Conservation (phyloP, 2,113 vertebrate genomes). For the Setophaga kirtlandii region DNA sequence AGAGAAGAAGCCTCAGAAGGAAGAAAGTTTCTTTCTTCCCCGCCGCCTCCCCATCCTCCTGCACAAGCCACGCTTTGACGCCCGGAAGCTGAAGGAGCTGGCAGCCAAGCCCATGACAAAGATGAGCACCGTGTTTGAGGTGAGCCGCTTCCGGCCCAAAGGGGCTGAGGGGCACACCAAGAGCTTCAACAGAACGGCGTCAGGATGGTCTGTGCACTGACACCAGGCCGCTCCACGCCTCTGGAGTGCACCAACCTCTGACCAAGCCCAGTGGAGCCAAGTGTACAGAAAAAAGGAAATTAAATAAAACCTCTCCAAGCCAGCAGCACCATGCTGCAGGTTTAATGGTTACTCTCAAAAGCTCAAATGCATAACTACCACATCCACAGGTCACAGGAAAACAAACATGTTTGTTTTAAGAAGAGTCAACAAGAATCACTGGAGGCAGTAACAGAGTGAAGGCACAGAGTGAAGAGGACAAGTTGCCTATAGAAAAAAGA, state of each 20-base stretch:
- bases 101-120: slow-evolving; percentile 80
- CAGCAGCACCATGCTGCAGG: background rate
- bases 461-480: background rate
- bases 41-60: slow-evolving; percentile 85
- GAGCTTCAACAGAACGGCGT: slow-evolving; percentile 90
- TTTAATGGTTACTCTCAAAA: background rate
- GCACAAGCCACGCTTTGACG: slow-evolving; percentile 88
- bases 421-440: background rate
- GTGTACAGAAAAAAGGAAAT: background rate
- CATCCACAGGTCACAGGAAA: background rate
- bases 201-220: slow-evolving; percentile 78
- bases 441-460: background rate
- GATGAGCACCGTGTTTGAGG: slow-evolving; percentile 75
- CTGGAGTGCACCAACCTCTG: background rate
- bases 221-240: background rate
- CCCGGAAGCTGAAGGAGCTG: slow-evolving; percentile 88
- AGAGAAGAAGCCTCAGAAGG: background rate
- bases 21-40: background rate
- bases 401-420: background rate
- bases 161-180: slow-evolving; percentile 76
- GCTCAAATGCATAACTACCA: background rate
- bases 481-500: background rate
- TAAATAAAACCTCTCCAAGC: background rate
- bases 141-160: slow-evolving; percentile 77
- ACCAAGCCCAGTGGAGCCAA: background rate